Evolutionary conservation across 2,888 invertebrate species (phyloP).

Genomic region (Meghimatium bilineatum): DNA sequence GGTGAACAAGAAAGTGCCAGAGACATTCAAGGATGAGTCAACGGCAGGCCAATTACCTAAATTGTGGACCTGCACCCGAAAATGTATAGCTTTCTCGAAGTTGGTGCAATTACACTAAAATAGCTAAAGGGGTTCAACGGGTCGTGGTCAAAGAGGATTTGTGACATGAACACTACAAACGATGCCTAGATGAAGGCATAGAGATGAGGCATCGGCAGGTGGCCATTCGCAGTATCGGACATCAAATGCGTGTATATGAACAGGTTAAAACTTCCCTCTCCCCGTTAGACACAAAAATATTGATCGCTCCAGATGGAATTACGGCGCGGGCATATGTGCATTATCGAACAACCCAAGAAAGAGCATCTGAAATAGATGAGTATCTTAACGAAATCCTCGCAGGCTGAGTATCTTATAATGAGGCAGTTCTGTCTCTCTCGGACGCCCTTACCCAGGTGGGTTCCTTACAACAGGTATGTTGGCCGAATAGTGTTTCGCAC

Average conservation of each 20-base stretch:
- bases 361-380: background rate
- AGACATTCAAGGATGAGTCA: background rate
- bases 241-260: background rate
- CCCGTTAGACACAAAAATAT: conserved; percentile 2
- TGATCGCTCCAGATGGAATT: background rate
- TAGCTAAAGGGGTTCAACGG: too few species aligned
- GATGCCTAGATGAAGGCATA: conserved; percentile 7
- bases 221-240: background rate
- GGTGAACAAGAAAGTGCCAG: conserved; percentile 23
- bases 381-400: too few species aligned
- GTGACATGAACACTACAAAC: conserved; percentile 8
- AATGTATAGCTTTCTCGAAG: too few species aligned
- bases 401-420: too few species aligned
- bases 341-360: background rate
- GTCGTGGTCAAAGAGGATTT: too few species aligned
- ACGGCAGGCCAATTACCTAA: too few species aligned
- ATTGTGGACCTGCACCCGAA: too few species aligned
- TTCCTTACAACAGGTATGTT: too few species aligned
- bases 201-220: conserved; percentile 3
- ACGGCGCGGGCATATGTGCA: conserved; percentile 4
- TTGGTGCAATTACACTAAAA: too few species aligned
- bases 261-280: background rate
- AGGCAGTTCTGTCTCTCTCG: too few species aligned
- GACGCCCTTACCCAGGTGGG: too few species aligned
- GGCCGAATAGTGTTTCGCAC: too few species aligned